These are phyloP conservation scores for Pachyrhynchus sulphureomaculatus DNA, from an alignment of 1,140 invertebrate genomes.

Conservation along the genomic window DNA sequence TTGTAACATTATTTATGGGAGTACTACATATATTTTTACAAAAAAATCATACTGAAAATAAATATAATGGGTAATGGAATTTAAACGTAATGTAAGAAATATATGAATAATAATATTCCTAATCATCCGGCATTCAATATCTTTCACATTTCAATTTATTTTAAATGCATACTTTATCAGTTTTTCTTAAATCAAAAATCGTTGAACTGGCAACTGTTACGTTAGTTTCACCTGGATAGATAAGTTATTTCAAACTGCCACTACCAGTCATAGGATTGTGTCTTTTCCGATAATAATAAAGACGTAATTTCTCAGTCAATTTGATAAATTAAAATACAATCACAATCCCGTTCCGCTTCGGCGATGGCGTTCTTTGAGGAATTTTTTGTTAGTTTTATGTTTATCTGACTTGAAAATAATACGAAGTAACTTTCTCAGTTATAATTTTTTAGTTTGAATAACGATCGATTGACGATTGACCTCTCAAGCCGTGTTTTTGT, in stretches of 20 bases:
- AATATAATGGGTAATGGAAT: not conserved
- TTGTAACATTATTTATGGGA: too few relatives aligned
- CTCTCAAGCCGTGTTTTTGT: too few relatives aligned
- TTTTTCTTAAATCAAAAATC: constrained; percentile 7
- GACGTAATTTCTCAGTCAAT: constrained; percentile 23
- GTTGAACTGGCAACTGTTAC: constrained; percentile 11
- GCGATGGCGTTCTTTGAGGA: too few relatives aligned
- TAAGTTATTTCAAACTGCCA: constrained; percentile 20
- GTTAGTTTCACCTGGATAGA: constrained; percentile 14
- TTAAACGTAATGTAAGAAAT: not conserved
- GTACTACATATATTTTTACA: too few relatives aligned
- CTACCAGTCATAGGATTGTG: constrained; percentile 11
- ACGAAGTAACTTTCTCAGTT: too few relatives aligned
- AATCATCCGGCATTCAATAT: not conserved
- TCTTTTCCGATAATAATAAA: constrained; percentile 15
- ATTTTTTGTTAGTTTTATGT: too few relatives aligned
- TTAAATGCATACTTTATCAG: constrained; percentile 8
- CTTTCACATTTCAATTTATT: constrained; percentile 13
- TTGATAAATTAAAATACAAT: constrained; percentile 29
- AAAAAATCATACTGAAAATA: too few relatives aligned
- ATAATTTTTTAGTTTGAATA: too few relatives aligned
- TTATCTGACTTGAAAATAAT: too few relatives aligned
- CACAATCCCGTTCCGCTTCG: constrained; percentile 12
- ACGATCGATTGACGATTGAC: too few relatives aligned
- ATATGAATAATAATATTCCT: not conserved